Percentiles rank a stretch among this genome's conserved stretches.
Evolutionary conservation across 2,888 invertebrate species (phyloP).

Genomic region (Hofmannophila pseudospretella): DNA sequence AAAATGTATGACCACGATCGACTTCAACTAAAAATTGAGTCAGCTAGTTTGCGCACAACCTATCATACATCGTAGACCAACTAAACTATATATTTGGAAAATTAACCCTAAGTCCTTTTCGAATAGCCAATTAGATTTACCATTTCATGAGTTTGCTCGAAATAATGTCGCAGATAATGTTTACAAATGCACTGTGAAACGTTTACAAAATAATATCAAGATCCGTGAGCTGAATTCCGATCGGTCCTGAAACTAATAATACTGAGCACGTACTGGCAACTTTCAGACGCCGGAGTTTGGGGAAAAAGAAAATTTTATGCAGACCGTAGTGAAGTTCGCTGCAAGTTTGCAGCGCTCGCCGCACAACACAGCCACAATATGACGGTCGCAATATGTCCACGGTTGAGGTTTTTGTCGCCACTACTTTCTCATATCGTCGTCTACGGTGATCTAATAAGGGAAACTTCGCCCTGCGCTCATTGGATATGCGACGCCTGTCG

Average conservation of each 20-base stretch:
- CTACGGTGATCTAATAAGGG: constrained; percentile 68
- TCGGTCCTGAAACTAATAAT: constrained; percentile 37
- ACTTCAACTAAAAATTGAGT: no score
- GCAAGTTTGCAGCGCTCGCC: constrained; percentile 58
- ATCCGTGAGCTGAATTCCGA: constrained; percentile 21
- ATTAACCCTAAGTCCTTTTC: no score
- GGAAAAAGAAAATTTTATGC: constrained; percentile 55
- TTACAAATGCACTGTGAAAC: constrained; percentile 9
- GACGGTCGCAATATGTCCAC: constrained; percentile 66
- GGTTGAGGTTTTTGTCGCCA: constrained; percentile 61
- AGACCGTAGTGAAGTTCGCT: constrained; percentile 50
- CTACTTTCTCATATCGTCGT: constrained; percentile 67
- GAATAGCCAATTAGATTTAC: background rate
- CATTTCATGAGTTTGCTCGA: constrained; percentile 5
- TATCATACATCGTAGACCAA: no score
- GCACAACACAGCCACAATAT: constrained; percentile 38
- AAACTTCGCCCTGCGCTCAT: constrained; percentile 67
- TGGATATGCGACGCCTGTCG: constrained; percentile 66
- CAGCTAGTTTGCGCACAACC: no score
- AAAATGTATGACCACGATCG: no score
- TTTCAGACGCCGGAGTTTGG: constrained; percentile 27
- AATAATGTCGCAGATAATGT: constrained; percentile 4
- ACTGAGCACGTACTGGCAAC: constrained; percentile 35
- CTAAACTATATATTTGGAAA: no score
- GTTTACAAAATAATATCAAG: constrained; percentile 21